These are phyloP conservation scores for Enteromius thamalakanensis DNA, from an alignment of 2,797 vertebrate genomes.

Conservation along the genomic window DNA sequence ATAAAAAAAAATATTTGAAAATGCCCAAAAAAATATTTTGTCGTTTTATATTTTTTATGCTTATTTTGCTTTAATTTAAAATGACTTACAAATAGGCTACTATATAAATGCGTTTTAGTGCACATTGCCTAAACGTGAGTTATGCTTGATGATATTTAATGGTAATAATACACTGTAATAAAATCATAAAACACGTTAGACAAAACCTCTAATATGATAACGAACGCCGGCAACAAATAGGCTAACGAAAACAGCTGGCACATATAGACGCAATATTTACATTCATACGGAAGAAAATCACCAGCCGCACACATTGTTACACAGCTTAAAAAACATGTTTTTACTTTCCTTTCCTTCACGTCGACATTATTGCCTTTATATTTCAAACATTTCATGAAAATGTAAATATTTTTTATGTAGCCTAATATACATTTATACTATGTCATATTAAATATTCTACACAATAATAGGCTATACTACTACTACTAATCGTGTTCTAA, in stretches of 20 bases:
- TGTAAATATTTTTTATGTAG: neutral
- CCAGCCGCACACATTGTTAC: neutral
- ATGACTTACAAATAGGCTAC: neutral
- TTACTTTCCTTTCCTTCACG: neutral
- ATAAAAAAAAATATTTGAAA: neutral
- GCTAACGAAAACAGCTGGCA: constrained; percentile 18
- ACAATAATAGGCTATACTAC: neutral
- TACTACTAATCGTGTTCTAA: neutral
- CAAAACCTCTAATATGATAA: neutral
- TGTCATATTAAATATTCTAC: neutral
- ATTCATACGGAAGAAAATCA: neutral
- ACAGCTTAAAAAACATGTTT: neutral
- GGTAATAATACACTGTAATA: neutral
- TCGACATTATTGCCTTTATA: neutral
- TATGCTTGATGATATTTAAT: neutral
- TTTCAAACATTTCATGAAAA: neutral
- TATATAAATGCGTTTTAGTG: neutral
- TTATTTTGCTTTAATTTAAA: neutral
- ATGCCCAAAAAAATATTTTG: neutral
- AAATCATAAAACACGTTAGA: constrained; percentile 16
- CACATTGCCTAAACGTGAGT: neutral
- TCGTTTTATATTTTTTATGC: neutral
- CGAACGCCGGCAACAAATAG: neutral
- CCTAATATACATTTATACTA: neutral
- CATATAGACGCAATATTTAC: constrained; percentile 6